These are phyloP conservation scores for Drosophila neotestacea DNA, from an alignment of 2,888 invertebrate genomes.

Conservation along the genomic window DNA sequence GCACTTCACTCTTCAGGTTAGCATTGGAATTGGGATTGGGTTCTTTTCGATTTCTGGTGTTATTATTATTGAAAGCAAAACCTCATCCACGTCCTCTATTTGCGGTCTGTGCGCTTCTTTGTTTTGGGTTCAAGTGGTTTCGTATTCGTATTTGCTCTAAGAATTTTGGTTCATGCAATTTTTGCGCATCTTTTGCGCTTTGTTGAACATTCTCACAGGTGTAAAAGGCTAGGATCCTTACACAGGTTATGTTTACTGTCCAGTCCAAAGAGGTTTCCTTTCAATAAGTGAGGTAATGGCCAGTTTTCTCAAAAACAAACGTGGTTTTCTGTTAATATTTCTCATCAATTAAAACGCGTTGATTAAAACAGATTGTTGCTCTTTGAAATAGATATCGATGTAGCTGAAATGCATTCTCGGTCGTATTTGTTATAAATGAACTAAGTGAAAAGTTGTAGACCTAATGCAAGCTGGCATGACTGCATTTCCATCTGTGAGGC, in stretches of 20 bases:
- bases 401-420: slow-evolving; percentile 11
- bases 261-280: slow-evolving; percentile 46
- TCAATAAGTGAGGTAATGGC: slow-evolving; percentile 18
- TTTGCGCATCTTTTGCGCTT: slow-evolving; percentile 67
- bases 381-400: slow-evolving; percentile 3
- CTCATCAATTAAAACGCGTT: slow-evolving; percentile 16
- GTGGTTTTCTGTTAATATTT: neutral
- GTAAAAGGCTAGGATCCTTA: slow-evolving; percentile 26
- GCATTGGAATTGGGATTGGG: slow-evolving; percentile 16
- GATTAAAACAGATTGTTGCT: slow-evolving; percentile 42
- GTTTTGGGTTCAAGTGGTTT: slow-evolving; percentile 69
- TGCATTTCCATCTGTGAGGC: slow-evolving; percentile 54
- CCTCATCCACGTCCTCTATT: slow-evolving; percentile 43
- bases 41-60: slow-evolving; percentile 28
- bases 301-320: slow-evolving; percentile 4
- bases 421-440: slow-evolving; percentile 52
- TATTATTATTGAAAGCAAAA: slow-evolving; percentile 35
- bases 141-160: slow-evolving; percentile 60
- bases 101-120: slow-evolving; percentile 58
- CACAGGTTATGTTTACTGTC: slow-evolving; percentile 68
- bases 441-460: slow-evolving; percentile 60
- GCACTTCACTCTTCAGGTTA: slow-evolving; percentile 58
- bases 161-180: slow-evolving; percentile 68
- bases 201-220: slow-evolving; percentile 79
- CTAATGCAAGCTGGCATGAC: slow-evolving; percentile 53